Evolutionary conservation across 2,113 vertebrate genomes (phyloP), one percentile per base, ranked within the genome.

Genomic region (Agapornis roseicollis): DNA sequence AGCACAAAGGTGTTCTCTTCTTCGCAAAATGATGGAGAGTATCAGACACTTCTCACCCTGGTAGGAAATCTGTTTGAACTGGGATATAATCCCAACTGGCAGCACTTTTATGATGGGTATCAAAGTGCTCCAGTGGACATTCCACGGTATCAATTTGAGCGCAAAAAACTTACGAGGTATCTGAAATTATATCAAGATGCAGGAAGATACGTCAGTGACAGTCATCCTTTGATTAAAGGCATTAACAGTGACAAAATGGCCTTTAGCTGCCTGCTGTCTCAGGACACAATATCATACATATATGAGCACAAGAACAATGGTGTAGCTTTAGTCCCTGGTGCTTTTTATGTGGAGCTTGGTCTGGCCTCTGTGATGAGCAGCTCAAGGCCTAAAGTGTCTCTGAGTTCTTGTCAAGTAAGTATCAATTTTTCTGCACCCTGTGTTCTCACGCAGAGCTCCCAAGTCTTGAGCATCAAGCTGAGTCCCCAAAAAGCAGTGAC

Each of bases 71-170:
- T 99, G 7, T 99, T 99, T 97, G 98, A 98, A 90, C 41, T 98
- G 50, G 99, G 98, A 9, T 89, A 97, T 63, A 97, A 97, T 88
- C 96, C 98, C 50, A 86, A 97, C 85, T 99, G 99, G 99, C 94
- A 98, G 33, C 91, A 97, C 78, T 61, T 99, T 23, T 99, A 97
- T 94, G 86, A 64, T 2, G 98, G 98, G 15, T 98, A 92, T 74
- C 97, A 98, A 94, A 98, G 97, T 11, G 20, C 94, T 28, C 98
- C 98, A 13, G 97, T 96, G 64, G 47, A 71, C 35, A 95, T 98
- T 88, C 99, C 99, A 11, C 95, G 89, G 20, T 99, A 99, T 93
- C 98, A 98, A 16, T 99, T 99, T 96, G 98, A 98, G 69, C 97
- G 82, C 88, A 93, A 90, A 44, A 98, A 98, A 58, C 98, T 97